These are phyloP conservation scores for Steinernema scapterisci DNA, from an alignment of 2,888 invertebrate genomes.

Conservation along the genomic window DNA sequence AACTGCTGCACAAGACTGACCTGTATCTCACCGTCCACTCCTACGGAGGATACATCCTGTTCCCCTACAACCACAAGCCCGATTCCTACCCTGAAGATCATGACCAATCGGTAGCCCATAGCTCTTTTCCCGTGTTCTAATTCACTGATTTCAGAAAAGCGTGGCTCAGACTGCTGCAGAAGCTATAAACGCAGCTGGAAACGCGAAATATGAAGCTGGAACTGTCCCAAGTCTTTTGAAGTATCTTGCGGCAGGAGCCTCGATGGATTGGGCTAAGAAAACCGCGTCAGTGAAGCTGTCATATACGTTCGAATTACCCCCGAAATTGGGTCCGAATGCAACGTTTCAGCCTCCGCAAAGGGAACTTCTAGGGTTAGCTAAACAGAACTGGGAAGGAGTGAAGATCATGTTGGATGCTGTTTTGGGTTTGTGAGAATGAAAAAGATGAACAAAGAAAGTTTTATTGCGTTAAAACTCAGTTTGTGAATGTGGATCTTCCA, in stretches of 20 bases:
- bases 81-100: conserved; percentile 21
- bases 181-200: conserved; percentile 62
- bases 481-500: no score
- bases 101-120: no score
- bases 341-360: no score
- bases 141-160: conserved; percentile 47
- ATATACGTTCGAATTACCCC: conserved; percentile 65
- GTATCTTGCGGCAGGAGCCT: conserved; percentile 65
- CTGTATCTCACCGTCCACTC: conserved; percentile 67
- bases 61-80: conserved; percentile 63
- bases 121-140: no score
- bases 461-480: no score
- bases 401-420: conserved; percentile 64
- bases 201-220: conserved; percentile 60
- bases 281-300: conserved; percentile 64
- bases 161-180: conserved; percentile 58
- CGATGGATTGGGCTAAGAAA: conserved; percentile 68
- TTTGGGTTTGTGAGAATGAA: no score
- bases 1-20: conserved; percentile 60
- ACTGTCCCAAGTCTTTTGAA: conserved; percentile 45
- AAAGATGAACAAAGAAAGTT: no score
- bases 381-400: conserved; percentile 67
- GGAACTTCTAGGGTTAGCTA: no score
- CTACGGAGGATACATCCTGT: conserved; percentile 65
- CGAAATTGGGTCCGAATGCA: no score